Conservation (phyloP, 2,797 vertebrate species). For the Propithecus perrieri region DNA sequence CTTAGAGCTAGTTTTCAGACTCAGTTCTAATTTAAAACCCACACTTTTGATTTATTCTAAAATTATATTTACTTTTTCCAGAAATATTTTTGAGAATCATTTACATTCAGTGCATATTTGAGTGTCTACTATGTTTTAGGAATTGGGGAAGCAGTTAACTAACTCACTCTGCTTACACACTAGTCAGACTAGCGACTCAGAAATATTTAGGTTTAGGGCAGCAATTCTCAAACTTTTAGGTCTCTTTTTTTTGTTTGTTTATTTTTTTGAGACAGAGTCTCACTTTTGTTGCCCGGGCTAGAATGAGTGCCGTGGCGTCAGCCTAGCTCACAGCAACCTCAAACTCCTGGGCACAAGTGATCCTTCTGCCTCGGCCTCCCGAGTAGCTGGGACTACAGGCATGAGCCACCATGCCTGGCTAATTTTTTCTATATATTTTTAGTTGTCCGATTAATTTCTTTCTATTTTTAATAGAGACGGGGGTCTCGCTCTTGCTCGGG, state of each 20-base stretch:
- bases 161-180: not conserved
- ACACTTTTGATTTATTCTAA: not conserved
- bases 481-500: too few species aligned
- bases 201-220: not conserved
- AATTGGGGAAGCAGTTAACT: not conserved
- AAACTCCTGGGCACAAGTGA: too few species aligned
- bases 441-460: too few species aligned
- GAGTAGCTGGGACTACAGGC: too few species aligned
- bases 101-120: constrained; percentile 15
- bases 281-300: too few species aligned
- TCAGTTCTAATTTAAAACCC: constrained; percentile 17
- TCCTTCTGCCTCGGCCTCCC: too few species aligned
- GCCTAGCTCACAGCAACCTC: too few species aligned
- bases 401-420: too few species aligned
- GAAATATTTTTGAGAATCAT: constrained; percentile 27
- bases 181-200: not conserved
- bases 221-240: not conserved
- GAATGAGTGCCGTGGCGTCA: too few species aligned
- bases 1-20: constrained; percentile 35
- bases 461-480: too few species aligned
- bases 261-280: too few species aligned
- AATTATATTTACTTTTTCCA: not conserved
- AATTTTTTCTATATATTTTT: too few species aligned
- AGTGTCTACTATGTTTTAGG: not conserved
- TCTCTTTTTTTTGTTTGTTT: not conserved